Percentiles rank a stretch among this genome's conserved stretches.
Conservation (phyloP, 2,113 vertebrate species). For the Chrysochloris asiatica region DNA sequence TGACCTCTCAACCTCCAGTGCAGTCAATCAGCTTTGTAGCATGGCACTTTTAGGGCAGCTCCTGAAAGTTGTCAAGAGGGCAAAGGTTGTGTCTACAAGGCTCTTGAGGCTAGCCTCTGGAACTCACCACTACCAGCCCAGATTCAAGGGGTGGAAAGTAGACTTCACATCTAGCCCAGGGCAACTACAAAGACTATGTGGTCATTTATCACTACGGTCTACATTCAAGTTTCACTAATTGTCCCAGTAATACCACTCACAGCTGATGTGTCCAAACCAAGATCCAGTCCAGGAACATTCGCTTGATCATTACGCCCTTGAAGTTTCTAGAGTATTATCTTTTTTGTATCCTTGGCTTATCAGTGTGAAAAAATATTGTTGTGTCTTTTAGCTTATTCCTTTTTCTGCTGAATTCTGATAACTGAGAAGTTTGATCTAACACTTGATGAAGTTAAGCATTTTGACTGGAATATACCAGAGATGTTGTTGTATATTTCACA, state of each 20-base stretch:
- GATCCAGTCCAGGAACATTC: not conserved
- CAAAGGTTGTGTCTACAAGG: not conserved
- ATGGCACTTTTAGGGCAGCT: not conserved
- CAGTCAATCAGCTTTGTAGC: not conserved
- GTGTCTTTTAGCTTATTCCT: not conserved
- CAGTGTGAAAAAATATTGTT: not conserved
- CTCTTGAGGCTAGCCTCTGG: not conserved
- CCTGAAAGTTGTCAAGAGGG: not conserved
- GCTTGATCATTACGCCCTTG: not conserved
- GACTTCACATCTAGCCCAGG: not conserved
- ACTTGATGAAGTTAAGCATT: not conserved
- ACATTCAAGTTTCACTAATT: not conserved
- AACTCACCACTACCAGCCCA: not conserved
- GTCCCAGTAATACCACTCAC: not conserved
- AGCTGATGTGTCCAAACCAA: not conserved
- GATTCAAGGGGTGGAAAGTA: not conserved
- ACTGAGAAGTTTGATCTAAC: not conserved
- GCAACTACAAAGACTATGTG: too few relatives aligned
- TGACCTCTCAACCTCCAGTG: not conserved
- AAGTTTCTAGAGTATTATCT: not conserved
- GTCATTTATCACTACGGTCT: too few relatives aligned
- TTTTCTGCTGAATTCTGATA: not conserved
- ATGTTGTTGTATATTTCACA: not conserved
- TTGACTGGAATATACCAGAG: not conserved
- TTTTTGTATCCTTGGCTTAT: not conserved